phyloP scores from a whole-genome alignment of 92 coral and sea anemone genomes.

The Paragorgia papillata region DNA sequence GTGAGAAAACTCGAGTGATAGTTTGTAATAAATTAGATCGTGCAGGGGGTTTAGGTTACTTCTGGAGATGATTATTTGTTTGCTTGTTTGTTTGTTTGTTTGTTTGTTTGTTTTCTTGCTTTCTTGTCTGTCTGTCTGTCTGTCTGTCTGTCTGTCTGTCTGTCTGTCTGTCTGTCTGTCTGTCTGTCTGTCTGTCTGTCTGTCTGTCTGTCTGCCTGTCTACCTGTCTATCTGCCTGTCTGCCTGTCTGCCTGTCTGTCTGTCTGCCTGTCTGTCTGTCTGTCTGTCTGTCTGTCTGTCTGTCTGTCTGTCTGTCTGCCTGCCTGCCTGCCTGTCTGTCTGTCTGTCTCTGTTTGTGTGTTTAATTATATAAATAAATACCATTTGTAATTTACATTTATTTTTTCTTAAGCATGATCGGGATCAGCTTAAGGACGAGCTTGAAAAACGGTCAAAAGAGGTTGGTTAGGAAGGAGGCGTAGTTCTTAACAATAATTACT shows the following conservation, averaged over 20 bases:
- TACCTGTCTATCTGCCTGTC: background rate
- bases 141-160: background rate
- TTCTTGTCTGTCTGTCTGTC: background rate
- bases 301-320: too few relatives aligned
- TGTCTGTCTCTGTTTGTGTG: too few relatives aligned
- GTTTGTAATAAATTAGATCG: too few relatives aligned
- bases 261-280: too few relatives aligned
- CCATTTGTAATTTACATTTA: background rate
- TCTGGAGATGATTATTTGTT: background rate
- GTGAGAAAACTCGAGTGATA: constrained; percentile 1
- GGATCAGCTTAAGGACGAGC: constrained; percentile 16
- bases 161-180: background rate
- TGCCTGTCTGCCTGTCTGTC: background rate
- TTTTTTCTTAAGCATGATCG: constrained; percentile 9
- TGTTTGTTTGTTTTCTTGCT: too few relatives aligned
- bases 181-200: background rate
- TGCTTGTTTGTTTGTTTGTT: too few relatives aligned
- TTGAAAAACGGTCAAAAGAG: constrained; percentile 33
- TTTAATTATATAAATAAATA: too few relatives aligned
- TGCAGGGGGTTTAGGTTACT: too few relatives aligned
- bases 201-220: background rate
- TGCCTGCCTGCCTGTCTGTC: too few relatives aligned
- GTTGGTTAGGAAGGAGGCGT: background rate
- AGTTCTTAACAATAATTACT: background rate
- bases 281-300: too few relatives aligned